Percentiles rank a stretch among this genome's conserved stretches.
These are phyloP conservation scores for Muschampia plurimacula DNA, from an alignment of 2,888 invertebrate genomes.

Conservation along the genomic window DNA sequence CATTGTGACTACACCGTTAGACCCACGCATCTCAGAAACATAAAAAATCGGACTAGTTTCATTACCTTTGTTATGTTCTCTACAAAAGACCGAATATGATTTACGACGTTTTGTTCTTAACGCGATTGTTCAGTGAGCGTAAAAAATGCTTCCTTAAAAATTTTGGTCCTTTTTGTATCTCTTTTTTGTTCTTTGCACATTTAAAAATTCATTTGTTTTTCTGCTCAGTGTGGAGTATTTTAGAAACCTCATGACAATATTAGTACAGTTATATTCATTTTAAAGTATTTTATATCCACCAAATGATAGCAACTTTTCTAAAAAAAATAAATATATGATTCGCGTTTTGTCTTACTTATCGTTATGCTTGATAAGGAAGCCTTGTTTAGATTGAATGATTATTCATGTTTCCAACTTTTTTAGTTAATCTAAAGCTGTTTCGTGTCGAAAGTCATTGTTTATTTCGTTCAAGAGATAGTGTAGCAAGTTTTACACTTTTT, in stretches of 20 bases:
- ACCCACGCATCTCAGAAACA: constrained; percentile 63
- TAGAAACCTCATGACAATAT: constrained; percentile 3
- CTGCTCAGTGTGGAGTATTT: constrained; percentile 5
- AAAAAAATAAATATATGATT: too few relatives aligned
- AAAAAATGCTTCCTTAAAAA: constrained; percentile 32
- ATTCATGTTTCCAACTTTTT: constrained; percentile 26
- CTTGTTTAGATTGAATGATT: neutral
- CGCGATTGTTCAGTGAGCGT: constrained; percentile 31
- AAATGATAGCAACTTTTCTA: too few relatives aligned
- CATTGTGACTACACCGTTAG: constrained; percentile 71
- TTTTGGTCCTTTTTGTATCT: constrained; percentile 33
- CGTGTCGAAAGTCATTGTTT: constrained; percentile 62
- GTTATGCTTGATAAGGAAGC: constrained; percentile 1
- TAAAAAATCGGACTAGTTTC: constrained; percentile 73
- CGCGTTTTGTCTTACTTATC: constrained; percentile 10
- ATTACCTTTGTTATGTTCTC: constrained; percentile 67
- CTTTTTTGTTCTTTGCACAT: constrained; percentile 37
- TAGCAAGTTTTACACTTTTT: constrained; percentile 55
- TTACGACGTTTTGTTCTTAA: constrained; percentile 68
- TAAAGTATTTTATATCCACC: neutral
- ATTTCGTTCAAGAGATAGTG: constrained; percentile 59
- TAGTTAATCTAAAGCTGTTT: constrained; percentile 23
- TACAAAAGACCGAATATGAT: constrained; percentile 77
- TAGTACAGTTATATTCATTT: neutral
- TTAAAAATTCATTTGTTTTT: constrained; percentile 25